Conservation (phyloP, 2,113 vertebrate species). For the Dendropsophus ebraccatus region DNA sequence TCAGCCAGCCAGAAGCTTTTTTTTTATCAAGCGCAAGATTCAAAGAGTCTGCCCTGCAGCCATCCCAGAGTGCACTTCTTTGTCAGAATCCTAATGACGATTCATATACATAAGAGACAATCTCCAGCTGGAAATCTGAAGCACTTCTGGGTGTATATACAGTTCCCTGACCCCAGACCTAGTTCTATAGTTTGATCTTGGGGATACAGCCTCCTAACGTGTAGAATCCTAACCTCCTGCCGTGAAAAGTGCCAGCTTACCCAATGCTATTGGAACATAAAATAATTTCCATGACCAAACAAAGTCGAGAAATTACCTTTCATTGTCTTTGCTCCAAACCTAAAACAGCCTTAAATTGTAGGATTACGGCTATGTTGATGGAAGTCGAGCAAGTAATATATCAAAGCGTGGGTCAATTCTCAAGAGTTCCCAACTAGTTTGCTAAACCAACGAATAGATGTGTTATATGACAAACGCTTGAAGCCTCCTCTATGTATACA, state of each 20-base stretch:
- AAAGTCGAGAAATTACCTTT: constrained; percentile 73
- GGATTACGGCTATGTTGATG: constrained; percentile 61
- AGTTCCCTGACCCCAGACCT: constrained; percentile 79
- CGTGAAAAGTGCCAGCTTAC: constrained; percentile 76
- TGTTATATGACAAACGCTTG: too few relatives aligned
- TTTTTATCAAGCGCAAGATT: constrained; percentile 74
- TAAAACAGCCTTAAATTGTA: constrained; percentile 64
- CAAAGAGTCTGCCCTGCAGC: constrained; percentile 81
- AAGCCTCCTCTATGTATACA: not conserved
- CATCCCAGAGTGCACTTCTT: constrained; percentile 79
- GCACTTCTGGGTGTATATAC: constrained; percentile 75
- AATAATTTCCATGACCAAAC: constrained; percentile 75
- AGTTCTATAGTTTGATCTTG: constrained; percentile 82
- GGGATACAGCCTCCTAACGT: constrained; percentile 75
- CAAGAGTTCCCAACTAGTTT: not conserved
- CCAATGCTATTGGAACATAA: constrained; percentile 75
- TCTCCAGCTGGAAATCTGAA: constrained; percentile 79
- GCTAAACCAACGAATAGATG: not conserved
- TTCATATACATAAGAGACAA: constrained; percentile 81
- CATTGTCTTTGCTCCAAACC: constrained; percentile 67
- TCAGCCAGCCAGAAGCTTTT: constrained; percentile 78
- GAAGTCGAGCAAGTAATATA: not conserved
- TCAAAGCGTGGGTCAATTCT: not conserved
- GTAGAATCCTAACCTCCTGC: constrained; percentile 73
- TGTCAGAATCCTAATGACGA: constrained; percentile 81